phyloP scores from a whole-genome alignment of 2,888 invertebrate genomes.

The Chelonus formosanus region DNA sequence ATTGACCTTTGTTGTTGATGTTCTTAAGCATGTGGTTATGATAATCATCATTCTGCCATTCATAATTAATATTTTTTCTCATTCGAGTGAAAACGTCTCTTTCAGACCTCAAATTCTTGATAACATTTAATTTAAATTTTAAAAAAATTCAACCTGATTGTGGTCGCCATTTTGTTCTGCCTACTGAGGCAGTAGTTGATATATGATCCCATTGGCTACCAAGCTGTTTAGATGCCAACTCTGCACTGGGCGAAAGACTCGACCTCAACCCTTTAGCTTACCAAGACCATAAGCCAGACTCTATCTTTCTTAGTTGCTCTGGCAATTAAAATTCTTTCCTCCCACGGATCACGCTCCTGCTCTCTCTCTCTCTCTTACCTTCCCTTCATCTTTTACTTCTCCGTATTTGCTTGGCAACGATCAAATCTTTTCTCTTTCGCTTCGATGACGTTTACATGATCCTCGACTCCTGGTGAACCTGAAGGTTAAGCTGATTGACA shows the following conservation, averaged over 20 bases:
- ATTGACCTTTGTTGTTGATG: too few relatives aligned
- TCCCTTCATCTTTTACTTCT: conserved; percentile 7
- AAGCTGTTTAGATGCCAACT: conserved; percentile 57
- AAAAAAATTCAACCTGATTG: neutral
- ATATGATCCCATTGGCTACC: conserved; percentile 64
- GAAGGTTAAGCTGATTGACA: conserved; percentile 29
- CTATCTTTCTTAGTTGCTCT: conserved; percentile 27
- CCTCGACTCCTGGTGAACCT: conserved; percentile 20
- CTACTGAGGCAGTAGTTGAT: conserved; percentile 61
- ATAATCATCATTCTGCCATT: too few relatives aligned
- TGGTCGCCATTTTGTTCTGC: conserved; percentile 53
- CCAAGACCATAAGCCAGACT: conserved; percentile 29
- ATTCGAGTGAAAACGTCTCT: too few relatives aligned
- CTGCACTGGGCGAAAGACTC: conserved; percentile 35
- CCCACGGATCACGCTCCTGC: conserved; percentile 33
- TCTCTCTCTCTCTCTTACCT: conserved; percentile 24
- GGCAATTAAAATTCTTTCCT: conserved; percentile 41
- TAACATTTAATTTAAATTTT: neutral
- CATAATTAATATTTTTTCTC: too few relatives aligned
- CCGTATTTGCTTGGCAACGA: conserved; percentile 16
- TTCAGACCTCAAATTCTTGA: too few relatives aligned
- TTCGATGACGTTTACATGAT: conserved; percentile 29
- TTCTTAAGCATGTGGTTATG: too few relatives aligned
- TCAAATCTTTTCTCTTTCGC: conserved; percentile 22
- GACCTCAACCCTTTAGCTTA: conserved; percentile 53